Evolutionary conservation across 2,888 invertebrate genomes (phyloP).

Genomic region (Trichopria drosophilae): DNA sequence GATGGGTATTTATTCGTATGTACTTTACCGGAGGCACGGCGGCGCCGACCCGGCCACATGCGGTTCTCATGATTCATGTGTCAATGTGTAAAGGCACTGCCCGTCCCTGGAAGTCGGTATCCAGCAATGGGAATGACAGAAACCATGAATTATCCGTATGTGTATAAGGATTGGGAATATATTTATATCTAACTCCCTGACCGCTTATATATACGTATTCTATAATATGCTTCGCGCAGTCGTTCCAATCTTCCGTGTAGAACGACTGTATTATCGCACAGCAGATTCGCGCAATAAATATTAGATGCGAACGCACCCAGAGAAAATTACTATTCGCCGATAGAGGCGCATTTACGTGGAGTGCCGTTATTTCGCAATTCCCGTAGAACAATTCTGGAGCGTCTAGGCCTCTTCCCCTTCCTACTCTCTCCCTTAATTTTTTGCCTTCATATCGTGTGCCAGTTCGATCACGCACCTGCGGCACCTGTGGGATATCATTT

Average conservation of each 20-base stretch:
- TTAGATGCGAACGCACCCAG: constrained; percentile 25
- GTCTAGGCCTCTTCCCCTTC: background rate
- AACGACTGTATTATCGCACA: constrained; percentile 31
- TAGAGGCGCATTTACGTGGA: constrained; percentile 5
- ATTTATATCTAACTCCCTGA: constrained; percentile 1
- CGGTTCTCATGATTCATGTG: constrained; percentile 32
- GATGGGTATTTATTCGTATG: constrained; percentile 22
- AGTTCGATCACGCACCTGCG: background rate
- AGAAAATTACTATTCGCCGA: constrained; percentile 31
- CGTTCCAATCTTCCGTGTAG: background rate
- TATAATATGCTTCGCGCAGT: too few species aligned
- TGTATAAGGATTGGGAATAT: constrained; percentile 1
- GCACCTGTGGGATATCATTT: constrained; percentile 17
- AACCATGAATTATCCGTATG: constrained; percentile 13
- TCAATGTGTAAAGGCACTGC: constrained; percentile 21
- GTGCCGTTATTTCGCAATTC: constrained; percentile 17
- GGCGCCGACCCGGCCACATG: constrained; percentile 20
- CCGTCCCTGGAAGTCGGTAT: constrained; percentile 2
- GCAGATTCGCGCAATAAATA: constrained; percentile 31
- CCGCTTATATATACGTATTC: too few species aligned
- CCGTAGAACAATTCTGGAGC: constrained; percentile 14
- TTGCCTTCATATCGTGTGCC: background rate
- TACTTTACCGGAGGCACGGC: constrained; percentile 11
- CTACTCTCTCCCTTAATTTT: background rate
- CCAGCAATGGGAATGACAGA: constrained; percentile 20